Conservation (phyloP, 2,797 vertebrate genomes). For the Mareca strepera region DNA sequence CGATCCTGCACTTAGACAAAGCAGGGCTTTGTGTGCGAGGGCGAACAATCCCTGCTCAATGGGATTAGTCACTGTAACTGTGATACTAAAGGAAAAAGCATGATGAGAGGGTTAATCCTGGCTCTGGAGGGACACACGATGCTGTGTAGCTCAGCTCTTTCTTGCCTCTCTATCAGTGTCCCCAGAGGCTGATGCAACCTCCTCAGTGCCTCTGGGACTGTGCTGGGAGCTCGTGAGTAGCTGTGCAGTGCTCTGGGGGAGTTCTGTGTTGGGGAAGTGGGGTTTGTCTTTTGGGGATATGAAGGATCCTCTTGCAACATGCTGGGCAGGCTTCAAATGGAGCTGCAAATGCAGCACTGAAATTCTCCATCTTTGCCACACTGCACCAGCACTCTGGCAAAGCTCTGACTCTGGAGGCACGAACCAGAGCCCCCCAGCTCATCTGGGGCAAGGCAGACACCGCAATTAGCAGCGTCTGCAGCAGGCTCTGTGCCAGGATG, state of each 20-base stretch:
- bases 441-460: fast-evolving
- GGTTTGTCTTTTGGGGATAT: neutral
- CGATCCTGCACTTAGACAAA: neutral
- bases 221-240: neutral
- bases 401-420: neutral
- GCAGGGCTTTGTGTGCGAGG: neutral
- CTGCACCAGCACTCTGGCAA: neutral
- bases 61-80: neutral
- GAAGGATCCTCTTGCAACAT: fast-evolving
- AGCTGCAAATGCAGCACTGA: neutral
- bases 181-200: fast-evolving
- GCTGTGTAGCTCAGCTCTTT: fast-evolving
- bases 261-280: neutral
- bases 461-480: fast-evolving
- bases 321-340: neutral
- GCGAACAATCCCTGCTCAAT: neutral
- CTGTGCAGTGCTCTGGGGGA: neutral
- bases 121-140: neutral
- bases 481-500: neutral
- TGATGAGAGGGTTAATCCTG: neutral
- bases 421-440: neutral
- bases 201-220: neutral
- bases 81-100: neutral
- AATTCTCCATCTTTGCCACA: neutral
- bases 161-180: fast-evolving